phyloP scores from a whole-genome alignment of 1,140 invertebrate species.

The Bombus superbus region DNA sequence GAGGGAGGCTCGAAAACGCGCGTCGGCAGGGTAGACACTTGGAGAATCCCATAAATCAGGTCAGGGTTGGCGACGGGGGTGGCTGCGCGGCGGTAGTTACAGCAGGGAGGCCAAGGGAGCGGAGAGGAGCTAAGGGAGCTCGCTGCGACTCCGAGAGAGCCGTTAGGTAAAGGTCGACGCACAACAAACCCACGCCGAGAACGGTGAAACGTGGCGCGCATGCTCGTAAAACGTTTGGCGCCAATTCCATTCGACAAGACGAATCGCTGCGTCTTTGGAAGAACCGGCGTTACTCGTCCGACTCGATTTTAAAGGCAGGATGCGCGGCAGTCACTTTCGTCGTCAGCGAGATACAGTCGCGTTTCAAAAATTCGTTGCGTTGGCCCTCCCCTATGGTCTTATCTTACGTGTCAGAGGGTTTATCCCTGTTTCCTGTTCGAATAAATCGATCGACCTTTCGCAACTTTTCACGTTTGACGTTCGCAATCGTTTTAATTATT shows the following conservation, averaged over 20 bases:
- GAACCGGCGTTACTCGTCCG: no score
- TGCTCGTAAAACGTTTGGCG: slow-evolving; percentile 69
- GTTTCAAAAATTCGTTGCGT: no score
- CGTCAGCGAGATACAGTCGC: no score
- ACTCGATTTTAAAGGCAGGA: no score
- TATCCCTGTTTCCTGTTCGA: no score
- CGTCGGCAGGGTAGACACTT: slow-evolving; percentile 78
- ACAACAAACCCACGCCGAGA: slow-evolving; percentile 75
- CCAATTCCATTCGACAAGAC: slow-evolving; percentile 63
- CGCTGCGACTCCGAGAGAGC: slow-evolving; percentile 67
- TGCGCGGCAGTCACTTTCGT: no score
- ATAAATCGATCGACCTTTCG: no score
- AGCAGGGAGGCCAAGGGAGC: slow-evolving; percentile 50
- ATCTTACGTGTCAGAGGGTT: no score
- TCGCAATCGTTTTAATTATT: no score
- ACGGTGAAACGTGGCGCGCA: slow-evolving; percentile 59
- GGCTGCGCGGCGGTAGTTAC: slow-evolving; percentile 68
- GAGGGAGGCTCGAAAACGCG: slow-evolving; percentile 70
- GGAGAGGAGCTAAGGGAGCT: slow-evolving; percentile 48
- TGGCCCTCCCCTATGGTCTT: no score
- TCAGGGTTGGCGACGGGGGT: slow-evolving; percentile 81
- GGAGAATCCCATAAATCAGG: slow-evolving; percentile 83
- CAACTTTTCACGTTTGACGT: no score
- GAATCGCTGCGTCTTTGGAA: slow-evolving; percentile 7
- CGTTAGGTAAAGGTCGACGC: slow-evolving; percentile 81